phyloP scores from a whole-genome alignment of 92 coral and sea anemone species.

The Meandrina meandrites region DNA sequence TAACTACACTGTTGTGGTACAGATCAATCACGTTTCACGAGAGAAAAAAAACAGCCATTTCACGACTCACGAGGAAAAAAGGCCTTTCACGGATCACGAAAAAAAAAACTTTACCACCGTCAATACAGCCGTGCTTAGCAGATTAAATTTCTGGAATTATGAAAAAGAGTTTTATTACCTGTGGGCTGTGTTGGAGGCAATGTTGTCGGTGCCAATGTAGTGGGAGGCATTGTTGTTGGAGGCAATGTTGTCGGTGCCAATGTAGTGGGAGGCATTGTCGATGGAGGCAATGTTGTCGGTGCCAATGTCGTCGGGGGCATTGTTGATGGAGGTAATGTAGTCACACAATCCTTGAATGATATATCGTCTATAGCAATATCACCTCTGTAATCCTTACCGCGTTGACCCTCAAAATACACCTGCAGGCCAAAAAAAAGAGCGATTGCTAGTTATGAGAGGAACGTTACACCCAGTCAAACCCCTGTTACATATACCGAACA shows the following conservation, averaged over 20 bases:
- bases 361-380: slow-evolving; percentile 71
- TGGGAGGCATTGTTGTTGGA: slow-evolving; percentile 31
- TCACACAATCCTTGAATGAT: slow-evolving; percentile 30
- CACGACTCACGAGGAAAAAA: no score
- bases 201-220: slow-evolving; percentile 25
- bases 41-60: no score
- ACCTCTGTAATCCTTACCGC: slow-evolving; percentile 49
- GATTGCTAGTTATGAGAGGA: neutral
- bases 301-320: slow-evolving; percentile 23
- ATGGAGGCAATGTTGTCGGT: neutral
- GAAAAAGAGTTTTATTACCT: slow-evolving; percentile 7
- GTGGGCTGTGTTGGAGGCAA: slow-evolving; percentile 2
- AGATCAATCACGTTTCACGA: no score
- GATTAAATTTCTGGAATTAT: no score
- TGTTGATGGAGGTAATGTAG: slow-evolving; percentile 20
- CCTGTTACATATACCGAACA: no score
- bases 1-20: no score
- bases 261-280: slow-evolving; percentile 29
- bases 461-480: no score
- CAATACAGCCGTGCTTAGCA: no score
- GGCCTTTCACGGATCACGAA: no score
- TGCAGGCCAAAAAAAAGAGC: neutral
- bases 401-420: slow-evolving; percentile 61
- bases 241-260: slow-evolving; percentile 9
- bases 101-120: no score